These are phyloP conservation scores for Egretta garzetta DNA, from an alignment of 2,113 vertebrate species.

Conservation along the genomic window DNA sequence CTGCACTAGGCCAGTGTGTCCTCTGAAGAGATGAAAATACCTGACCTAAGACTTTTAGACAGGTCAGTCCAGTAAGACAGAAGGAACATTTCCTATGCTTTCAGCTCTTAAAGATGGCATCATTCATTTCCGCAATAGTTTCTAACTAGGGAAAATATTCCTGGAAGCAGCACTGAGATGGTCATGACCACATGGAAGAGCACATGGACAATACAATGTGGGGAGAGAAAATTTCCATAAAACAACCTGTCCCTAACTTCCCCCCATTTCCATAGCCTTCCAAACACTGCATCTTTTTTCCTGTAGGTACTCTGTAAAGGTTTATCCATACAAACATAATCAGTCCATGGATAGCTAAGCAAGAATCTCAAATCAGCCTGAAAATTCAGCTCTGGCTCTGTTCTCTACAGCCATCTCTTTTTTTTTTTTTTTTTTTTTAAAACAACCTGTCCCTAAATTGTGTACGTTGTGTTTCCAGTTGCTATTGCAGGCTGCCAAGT, in stretches of 20 bases:
- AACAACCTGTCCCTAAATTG: background rate
- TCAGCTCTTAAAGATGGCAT: background rate
- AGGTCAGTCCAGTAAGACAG: background rate
- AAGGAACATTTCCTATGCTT: background rate
- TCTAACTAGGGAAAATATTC: background rate
- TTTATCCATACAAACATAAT: background rate
- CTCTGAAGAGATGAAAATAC: background rate
- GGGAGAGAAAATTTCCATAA: background rate
- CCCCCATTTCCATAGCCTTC: background rate
- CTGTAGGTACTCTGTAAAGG: background rate
- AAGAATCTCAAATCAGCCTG: background rate
- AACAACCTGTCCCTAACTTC: background rate
- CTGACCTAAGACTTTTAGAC: background rate
- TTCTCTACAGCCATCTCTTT: background rate
- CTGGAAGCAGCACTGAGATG: background rate
- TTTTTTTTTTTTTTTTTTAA: background rate
- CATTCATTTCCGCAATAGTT: background rate
- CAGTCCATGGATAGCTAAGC: background rate
- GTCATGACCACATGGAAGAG: background rate
- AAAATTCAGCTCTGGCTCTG: background rate
- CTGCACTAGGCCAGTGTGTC: background rate
- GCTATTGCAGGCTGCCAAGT: conserved; percentile 56
- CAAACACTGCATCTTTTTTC: background rate
- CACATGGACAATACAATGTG: background rate
- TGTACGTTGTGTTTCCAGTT: conserved; percentile 54